Base-by-base conservation (phyloP, 1,140 invertebrate genomes). In the Stegodyphus dumicola region DNA sequence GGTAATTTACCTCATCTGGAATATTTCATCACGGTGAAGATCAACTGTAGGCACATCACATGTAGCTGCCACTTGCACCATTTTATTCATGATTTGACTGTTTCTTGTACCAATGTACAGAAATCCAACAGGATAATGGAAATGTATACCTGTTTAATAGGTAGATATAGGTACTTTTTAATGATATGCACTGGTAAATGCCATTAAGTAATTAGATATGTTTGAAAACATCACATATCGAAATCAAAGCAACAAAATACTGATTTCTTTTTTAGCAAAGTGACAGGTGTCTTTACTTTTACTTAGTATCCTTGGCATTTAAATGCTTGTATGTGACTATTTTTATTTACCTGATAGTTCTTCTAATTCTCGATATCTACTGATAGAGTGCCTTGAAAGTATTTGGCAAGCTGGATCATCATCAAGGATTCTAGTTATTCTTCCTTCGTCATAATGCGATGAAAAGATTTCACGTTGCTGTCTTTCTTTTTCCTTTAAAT, bases 371-470 rank as follows among this genome's bases (percentile, higher is more conserved):
- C 52, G 13, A 18, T 73, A 79, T 56, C 76, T 79, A 2, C 51
- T 60, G 7, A 86, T 86, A 3, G 85, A 70, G 7, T 65, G 11
- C 9, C 51, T 71, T 5, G 9, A 52, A n/a, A 86, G n/a, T 5
- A 60, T 60, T 51, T 74, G 76, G 51, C 18, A 79, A 2, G 13
- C 67, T 17, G 53, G 18, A 49, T n/a, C 51, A 52, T 13, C 13
- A 13, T 74, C 51, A 0, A 49, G 13, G 6, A 67, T 51, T 49
- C 60, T 53, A 15, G 70, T 64, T 49, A 86, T 86, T 71, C 85
- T 54, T 60, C 85, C 85, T 64, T 86, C 85, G 13, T 78, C 85
- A 15, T 86, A 86, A 64, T 86, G 77, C n/a, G 66, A 56, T 0
- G 48, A 6, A 15, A 60, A 77, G 10, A 86, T 78, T 48, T 86